Evolutionary conservation across 2,888 invertebrate species (phyloP).

Genomic region (Lepas anatifera): DNA sequence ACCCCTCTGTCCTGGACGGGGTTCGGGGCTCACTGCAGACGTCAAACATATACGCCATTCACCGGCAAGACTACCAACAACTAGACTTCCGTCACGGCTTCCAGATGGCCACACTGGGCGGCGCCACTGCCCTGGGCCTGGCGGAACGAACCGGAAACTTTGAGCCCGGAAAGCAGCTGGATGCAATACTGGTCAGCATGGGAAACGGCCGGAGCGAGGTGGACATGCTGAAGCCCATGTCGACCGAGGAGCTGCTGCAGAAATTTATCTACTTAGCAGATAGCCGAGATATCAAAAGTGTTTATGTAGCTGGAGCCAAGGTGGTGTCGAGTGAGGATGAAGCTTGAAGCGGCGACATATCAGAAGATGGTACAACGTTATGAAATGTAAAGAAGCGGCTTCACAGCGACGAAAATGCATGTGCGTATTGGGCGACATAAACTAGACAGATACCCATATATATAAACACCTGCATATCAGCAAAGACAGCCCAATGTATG

Average conservation of each 20-base stretch:
- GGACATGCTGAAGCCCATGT: conserved; percentile 32
- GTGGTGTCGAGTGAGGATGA: too few species aligned
- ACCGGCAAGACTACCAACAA: conserved; percentile 35
- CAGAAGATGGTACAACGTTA: too few species aligned
- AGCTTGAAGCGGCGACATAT: too few species aligned
- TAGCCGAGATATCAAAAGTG: conserved; percentile 63
- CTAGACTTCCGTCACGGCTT: conserved; percentile 63
- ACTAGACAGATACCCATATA: too few species aligned
- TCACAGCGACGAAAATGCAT: too few species aligned
- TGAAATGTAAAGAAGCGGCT: too few species aligned
- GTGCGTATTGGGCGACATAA: too few species aligned
- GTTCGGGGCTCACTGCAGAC: conserved; percentile 59
- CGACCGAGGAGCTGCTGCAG: conserved; percentile 49
- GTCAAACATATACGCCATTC: conserved; percentile 49
- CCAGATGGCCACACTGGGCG: conserved; percentile 73
- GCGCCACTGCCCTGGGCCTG: conserved; percentile 63
- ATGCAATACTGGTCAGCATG: conserved; percentile 67
- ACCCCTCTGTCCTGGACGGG: conserved; percentile 58
- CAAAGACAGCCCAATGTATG: too few species aligned
- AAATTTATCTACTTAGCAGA: conserved; percentile 68
- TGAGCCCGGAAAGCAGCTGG: conserved; percentile 67
- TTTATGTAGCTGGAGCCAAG: conserved; percentile 55
- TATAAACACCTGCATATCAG: too few species aligned
- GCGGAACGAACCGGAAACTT: conserved; percentile 68
- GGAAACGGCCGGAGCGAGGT: conserved; percentile 32